Evolutionary conservation across 2,113 vertebrate species (phyloP), one percentile per base, ranked within the genome.

Genomic region (Dicrurus megarhynchus): DNA sequence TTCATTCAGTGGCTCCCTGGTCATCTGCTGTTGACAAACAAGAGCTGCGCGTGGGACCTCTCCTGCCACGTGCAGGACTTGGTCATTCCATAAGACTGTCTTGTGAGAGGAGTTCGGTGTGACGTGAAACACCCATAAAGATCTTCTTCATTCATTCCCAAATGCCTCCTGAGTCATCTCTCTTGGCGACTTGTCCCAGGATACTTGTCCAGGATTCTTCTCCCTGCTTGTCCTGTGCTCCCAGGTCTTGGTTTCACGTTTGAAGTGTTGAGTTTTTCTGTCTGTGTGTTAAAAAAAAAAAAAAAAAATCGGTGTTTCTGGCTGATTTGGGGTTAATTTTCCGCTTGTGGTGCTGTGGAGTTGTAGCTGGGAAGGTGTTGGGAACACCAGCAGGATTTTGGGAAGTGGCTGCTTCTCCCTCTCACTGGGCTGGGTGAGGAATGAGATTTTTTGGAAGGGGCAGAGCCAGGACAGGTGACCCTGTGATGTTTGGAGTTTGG

Each of bases 321-420:
- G 24, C 10, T 41, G 39, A 2, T 32, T 28, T 23, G 19, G 47
- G 13, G 41, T 33, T 55, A 0, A 1, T 33, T 61, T 42, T 20
- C 13, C 53, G 33, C 33, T 61, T 2, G 20, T 50, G 64, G 28
- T 4, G 3, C 23, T 14, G 3, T 11, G 17, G 12, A 8, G 16
- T 23, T 32, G 35, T 23, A 13, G 37, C 13, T 71, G 46, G 74
- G 14, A n/a, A 19, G 44, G 59, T 19, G 23, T 14, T 47, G 69
- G 65, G 46, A 53, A 1, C 3, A 0, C 23, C 28, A 1, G 47
- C 1, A 0, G 39, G 87, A 8, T n/a, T 59, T 75, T 55, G 81
- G 65, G 67, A 19, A 24, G 64, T 15, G 35, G 56, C 13, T 35
- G 24, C 17, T 28, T 49, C 21, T 33, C 55, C 23, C 19, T 59